A percentile compares a stretch with the other conserved stretches of the same genome.
Conservation (phyloP, 2,888 invertebrate species). For the Tryphoninae sp. region DNA sequence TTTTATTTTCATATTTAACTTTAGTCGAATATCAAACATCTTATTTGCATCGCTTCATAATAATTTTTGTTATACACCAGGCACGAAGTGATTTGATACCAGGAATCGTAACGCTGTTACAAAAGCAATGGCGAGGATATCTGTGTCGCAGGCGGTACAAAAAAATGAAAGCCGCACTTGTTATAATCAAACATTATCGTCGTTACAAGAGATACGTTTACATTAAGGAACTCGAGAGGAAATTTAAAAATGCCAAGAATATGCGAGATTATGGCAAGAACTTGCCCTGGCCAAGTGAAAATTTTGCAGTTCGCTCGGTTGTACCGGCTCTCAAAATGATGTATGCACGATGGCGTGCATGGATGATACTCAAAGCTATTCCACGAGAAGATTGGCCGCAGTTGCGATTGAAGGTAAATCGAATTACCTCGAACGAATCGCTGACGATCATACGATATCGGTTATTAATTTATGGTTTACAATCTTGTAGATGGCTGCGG, state of each 20-base stretch:
- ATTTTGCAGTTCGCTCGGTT: constrained; percentile 86
- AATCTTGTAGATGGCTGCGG: constrained; percentile 85
- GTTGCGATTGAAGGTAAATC: constrained; percentile 86
- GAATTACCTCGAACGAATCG: too few relatives aligned
- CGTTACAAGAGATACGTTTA: constrained; percentile 90
- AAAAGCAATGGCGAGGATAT: constrained; percentile 96
- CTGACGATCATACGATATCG: not conserved
- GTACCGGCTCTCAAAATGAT: constrained; percentile 85
- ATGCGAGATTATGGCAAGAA: constrained; percentile 90
- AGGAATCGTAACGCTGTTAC: constrained; percentile 94
- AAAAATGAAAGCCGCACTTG: constrained; percentile 92
- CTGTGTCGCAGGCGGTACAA: constrained; percentile 89
- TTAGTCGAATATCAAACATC: not conserved
- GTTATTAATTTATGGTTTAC: constrained; percentile 14
- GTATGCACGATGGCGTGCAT: constrained; percentile 93
- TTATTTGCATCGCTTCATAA: not conserved
- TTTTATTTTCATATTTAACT: not conserved
- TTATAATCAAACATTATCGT: constrained; percentile 91
- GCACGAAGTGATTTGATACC: constrained; percentile 94
- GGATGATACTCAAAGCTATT: constrained; percentile 91
- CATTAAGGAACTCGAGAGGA: constrained; percentile 85
- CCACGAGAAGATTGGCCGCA: constrained; percentile 94
- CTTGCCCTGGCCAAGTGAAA: constrained; percentile 91
- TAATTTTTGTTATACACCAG: constrained; percentile 71
- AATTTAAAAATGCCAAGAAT: constrained; percentile 86